Percentiles rank a stretch among this genome's conserved stretches.
Evolutionary conservation across 2,888 invertebrate species (phyloP).

Genomic region (Ceramica pisi): DNA sequence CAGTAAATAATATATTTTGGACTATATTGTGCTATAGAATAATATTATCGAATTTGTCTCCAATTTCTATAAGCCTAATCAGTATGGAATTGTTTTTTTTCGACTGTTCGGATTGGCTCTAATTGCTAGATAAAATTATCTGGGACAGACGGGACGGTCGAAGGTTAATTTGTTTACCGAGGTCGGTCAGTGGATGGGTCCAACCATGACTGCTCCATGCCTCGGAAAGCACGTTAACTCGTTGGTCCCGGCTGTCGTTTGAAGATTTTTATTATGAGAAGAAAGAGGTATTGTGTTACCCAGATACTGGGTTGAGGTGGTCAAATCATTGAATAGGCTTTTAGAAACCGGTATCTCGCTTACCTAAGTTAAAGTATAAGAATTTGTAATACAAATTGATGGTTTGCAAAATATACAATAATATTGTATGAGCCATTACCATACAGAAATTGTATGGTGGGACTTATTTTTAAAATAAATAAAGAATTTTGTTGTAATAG

Average conservation of each 20-base stretch:
- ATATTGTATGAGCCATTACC: too few species aligned
- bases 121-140: background rate
- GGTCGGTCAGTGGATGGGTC: background rate
- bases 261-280: background rate
- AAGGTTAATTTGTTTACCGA: background rate
- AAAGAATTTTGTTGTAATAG: too few species aligned
- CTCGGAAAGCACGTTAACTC: background rate
- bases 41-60: background rate
- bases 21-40: conserved; percentile 16
- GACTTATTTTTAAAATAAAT: too few species aligned
- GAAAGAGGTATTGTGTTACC: background rate
- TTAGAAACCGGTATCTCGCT: background rate
- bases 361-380: conserved; percentile 7
- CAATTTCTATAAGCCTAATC: background rate
- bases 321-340: background rate
- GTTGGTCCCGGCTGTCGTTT: background rate
- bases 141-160: background rate
- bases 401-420: background rate
- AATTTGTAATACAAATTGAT: conserved; percentile 2
- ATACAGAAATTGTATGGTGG: too few species aligned
- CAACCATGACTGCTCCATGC: too few species aligned
- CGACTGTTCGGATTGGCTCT: background rate
- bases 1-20: conserved; percentile 31
- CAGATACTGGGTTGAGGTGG: background rate
- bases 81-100: background rate